Evolutionary conservation across 2,888 invertebrate genomes (phyloP), one percentile per base, ranked within the genome.

Genomic region (Vanessa cardui): DNA sequence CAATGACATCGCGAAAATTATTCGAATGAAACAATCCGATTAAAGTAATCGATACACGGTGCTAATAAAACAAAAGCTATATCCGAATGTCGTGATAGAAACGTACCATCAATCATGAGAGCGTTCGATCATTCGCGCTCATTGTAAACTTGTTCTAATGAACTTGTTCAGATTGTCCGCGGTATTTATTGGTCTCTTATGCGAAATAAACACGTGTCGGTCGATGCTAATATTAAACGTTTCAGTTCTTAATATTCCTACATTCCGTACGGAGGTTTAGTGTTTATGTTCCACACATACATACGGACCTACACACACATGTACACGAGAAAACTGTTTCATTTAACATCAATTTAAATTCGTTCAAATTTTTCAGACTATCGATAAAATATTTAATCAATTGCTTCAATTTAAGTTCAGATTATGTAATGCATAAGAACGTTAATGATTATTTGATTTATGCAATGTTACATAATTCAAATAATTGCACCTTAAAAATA

Each of bases 221-320:
- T 80, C 52, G 44, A 44, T 79, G 84, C 89, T 89, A 90, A 84
- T 89, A 89, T 89, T 89, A 90, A 86, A 88, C 79, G 79, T 76
- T 78, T 83, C 78, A 69, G 21, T 21, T 54, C 31, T 33, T 54
- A 54, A 54, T 54, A 31, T 20, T 6, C 16, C n/a, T 21, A 54
- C 54, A 26, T 54, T 54, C 16, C n/a, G 54, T 54, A 18, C 16
- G 18, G n/a, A 47, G 47, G 18, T 47, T 47, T n/a, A 47, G 47
- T 47, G 16, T 47, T 47, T 47, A n/a, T 8, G 47, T 39, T 26
- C 26, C 5, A 26, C 26, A 5, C 26, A 5, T 26, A 5, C 26
- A 5, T 26, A 26, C 5, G 26, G 5, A 26, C 3, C 26, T 26
- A 26, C 26, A 39, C 39, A 39, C 39, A 4, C 1, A 39, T 4